A percentile compares a stretch with the other conserved stretches of the same genome.
phyloP scores from a whole-genome alignment of 2,797 vertebrate species.

The Kryptopterus vitreolus region DNA sequence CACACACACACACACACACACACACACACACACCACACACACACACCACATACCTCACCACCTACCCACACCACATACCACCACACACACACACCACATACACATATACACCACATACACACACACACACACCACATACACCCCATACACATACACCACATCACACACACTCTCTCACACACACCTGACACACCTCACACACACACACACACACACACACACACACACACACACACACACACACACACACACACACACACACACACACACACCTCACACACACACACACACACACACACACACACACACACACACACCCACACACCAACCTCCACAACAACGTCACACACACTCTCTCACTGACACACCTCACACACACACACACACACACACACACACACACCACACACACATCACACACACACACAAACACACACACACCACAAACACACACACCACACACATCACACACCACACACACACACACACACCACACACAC shows the following conservation, averaged over 20 bases:
- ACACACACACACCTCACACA: constrained; percentile 8
- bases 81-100: too few species aligned
- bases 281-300: not conserved
- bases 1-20: too few species aligned
- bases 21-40: too few species aligned
- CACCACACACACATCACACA: not conserved
- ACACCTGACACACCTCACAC: too few species aligned
- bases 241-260: not conserved
- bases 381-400: constrained; percentile 5
- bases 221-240: too few species aligned
- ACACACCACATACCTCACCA: too few species aligned
- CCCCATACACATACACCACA: too few species aligned
- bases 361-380: not conserved
- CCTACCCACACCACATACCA: too few species aligned
- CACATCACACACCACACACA: not conserved
- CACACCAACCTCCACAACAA: constrained; percentile 13
- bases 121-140: too few species aligned
- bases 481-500: constrained; percentile 26
- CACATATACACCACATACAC: too few species aligned
- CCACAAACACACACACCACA: constrained; percentile 22
- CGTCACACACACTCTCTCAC: not conserved
- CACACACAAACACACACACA: constrained; percentile 26
- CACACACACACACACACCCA: constrained; percentile 8
- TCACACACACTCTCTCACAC: too few species aligned
- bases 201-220: too few species aligned